Percentiles rank a stretch among this genome's conserved stretches.
These are phyloP conservation scores for Phaethon lepturus DNA, from an alignment of 2,113 vertebrate genomes.

Conservation along the genomic window DNA sequence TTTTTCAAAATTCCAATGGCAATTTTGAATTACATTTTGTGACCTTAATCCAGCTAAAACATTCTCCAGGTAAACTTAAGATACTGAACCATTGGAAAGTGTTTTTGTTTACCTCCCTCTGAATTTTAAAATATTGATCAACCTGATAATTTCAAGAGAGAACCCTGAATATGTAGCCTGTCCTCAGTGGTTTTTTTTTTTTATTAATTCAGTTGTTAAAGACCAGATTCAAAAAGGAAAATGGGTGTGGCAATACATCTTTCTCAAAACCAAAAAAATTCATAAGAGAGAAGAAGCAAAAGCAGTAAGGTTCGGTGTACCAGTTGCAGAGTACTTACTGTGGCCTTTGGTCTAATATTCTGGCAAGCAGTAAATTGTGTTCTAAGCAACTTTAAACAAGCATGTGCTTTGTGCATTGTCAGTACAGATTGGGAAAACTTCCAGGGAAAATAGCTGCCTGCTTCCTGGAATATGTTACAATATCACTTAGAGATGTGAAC, in stretches of 20 bases:
- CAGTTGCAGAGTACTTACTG: background rate
- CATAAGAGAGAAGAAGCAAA: background rate
- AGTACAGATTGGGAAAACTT: background rate
- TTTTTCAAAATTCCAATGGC: background rate
- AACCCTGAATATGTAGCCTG: background rate
- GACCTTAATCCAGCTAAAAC: background rate
- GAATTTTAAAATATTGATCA: background rate
- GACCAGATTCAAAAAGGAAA: background rate
- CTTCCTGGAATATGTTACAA: background rate
- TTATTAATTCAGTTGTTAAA: background rate
- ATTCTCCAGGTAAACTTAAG: background rate
- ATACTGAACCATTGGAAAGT: accelerated
- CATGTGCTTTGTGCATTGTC: background rate
- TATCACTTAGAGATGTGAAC: background rate
- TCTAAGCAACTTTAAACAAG: background rate
- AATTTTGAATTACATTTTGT: background rate
- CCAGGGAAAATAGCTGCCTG: background rate
- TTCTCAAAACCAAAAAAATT: background rate
- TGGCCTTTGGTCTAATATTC: background rate
- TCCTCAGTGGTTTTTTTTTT: background rate
- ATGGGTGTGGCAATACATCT: background rate
- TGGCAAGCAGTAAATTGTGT: background rate
- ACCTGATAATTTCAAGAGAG: background rate
- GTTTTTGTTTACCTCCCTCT: background rate
- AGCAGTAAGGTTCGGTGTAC: background rate